Percentiles rank a stretch among this genome's conserved stretches.
These are phyloP conservation scores for Trematomus loennbergii DNA, from an alignment of 2,113 vertebrate species.

Conservation along the genomic window DNA sequence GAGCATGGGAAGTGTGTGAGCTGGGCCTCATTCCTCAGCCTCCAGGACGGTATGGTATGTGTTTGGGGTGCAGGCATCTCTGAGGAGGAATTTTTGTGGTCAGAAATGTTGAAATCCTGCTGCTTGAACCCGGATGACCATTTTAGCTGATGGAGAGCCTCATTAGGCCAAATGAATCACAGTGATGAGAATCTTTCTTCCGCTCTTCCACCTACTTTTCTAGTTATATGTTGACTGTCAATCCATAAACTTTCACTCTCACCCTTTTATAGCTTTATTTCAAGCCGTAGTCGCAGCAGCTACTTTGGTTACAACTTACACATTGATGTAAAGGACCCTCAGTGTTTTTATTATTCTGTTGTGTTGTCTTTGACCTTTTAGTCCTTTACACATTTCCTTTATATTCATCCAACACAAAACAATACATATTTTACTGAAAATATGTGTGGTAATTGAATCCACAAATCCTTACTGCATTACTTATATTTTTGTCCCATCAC, in stretches of 20 bases:
- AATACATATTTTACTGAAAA: background rate
- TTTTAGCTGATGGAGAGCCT: conserved; percentile 12
- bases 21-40: conserved; percentile 43
- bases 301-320: background rate
- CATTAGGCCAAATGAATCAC: conserved; percentile 2
- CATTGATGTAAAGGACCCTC: background rate
- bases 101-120: conserved; percentile 33
- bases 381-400: background rate
- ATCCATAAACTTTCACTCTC: background rate
- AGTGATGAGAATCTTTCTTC: conserved; percentile 15
- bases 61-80: conserved; percentile 24
- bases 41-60: conserved; percentile 62
- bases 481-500: conserved; percentile 37
- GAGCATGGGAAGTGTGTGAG: conserved; percentile 70
- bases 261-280: background rate
- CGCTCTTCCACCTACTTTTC: background rate
- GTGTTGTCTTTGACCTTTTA: background rate
- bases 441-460: conserved; percentile 21
- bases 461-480: conserved; percentile 3
- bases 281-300: background rate
- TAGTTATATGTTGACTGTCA: background rate
- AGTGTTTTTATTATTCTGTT: background rate
- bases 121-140: conserved; percentile 9
- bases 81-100: conserved; percentile 51
- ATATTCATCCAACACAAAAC: no score